These are phyloP conservation scores for Muntiacus muntjak DNA, from an alignment of 2,113 vertebrate genomes.

Conservation along the genomic window DNA sequence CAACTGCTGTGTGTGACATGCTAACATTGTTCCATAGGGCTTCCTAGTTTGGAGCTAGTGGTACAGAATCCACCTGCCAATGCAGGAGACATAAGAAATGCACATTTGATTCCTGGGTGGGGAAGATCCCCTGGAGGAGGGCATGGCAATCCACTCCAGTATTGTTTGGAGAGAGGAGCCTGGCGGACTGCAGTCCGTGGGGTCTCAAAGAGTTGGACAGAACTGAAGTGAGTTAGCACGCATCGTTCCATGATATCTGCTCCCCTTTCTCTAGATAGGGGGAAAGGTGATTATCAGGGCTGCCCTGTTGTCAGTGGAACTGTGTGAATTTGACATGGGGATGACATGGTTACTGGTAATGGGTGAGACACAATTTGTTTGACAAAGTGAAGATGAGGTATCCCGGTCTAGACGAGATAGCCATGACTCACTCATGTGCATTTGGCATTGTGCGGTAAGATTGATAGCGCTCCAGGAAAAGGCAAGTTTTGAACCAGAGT, in stretches of 20 bases:
- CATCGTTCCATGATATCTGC: not conserved
- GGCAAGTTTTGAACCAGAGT: not conserved
- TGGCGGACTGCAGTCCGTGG: not conserved
- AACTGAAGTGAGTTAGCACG: not conserved
- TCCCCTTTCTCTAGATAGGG: not conserved
- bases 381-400: conserved; percentile 39
- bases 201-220: not conserved
- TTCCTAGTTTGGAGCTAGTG: not conserved
- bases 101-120: not conserved
- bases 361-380: conserved; percentile 24
- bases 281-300: not conserved
- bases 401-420: conserved; percentile 45
- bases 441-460: not conserved
- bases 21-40: not conserved
- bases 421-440: not conserved
- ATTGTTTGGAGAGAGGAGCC: not conserved
- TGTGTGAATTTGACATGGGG: not conserved
- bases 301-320: not conserved
- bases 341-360: not conserved
- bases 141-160: not conserved
- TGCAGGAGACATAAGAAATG: not conserved
- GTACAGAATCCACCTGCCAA: not conserved
- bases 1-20: not conserved
- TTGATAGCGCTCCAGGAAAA: not conserved
- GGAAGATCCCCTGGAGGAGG: not conserved